Evolutionary conservation across 2,797 vertebrate species (phyloP), one percentile per base, ranked within the genome.

Genomic region (Allobates femoralis): DNA sequence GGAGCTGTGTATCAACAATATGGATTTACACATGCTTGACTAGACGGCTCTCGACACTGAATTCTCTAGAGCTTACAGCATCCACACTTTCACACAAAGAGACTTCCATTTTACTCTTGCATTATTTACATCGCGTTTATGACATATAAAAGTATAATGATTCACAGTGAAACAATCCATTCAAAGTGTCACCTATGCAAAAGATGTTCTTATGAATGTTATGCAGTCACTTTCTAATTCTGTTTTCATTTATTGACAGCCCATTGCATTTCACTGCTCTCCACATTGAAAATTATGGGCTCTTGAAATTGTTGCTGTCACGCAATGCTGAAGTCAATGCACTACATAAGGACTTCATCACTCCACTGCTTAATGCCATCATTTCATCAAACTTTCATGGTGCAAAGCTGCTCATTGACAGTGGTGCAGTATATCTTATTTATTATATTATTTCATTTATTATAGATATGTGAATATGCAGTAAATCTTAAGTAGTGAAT

Each of bases 201-300:
- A 71, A 41, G 41, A 12, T 46, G 37, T n/a, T 12, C 34, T 14
- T 46, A 26, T 46, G 37, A 18, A 73, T 73, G 23, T 46, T 46
- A 73, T n/a, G 28, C 11, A 23, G 37, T 46, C 2, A 73, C 23
- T n/a, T 12, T 73, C 2, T n/a, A 58, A 83, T 74, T 26, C 30
- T 10, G 77, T 85, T 71, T 79, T 26, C 23, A 3, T 85, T 81
- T 71, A 74, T 86, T 89, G 30, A 79, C 60, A 50, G 16, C 46
- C 56, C 75, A 69, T 75, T 90, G 30, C 75, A 89, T 66, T 66
- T 89, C 34, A 81, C 66, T 82, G 79, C 75, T 66, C 64, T 83
- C 50, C 79, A 78, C 32, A 28, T n/a, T 28, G 74, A 67, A 85
- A 64, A 66, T 62, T 79, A 51, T 83, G 86, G 85, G 26, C 75